Evolutionary conservation across 1,140 invertebrate species (phyloP), one percentile per base, ranked within the genome.

Genomic region (Melitaea cinxia): DNA sequence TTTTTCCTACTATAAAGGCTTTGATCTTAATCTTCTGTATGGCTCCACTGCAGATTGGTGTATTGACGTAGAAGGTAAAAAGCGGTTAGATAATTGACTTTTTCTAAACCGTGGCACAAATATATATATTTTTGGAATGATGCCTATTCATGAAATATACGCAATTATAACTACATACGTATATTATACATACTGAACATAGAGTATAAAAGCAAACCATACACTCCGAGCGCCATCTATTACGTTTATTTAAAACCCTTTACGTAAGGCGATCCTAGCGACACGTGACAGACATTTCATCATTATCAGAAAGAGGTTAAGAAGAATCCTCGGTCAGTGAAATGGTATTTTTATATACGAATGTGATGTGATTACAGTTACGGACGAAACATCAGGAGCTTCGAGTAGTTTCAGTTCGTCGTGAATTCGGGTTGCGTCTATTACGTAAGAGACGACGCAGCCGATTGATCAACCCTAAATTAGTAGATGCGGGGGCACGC

Each of bases 401-500:
- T 28, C 23, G 54, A 56, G 35, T 35, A n/a, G 35, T n/a, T 42
- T 57, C 37, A 9, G 24, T 60, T 66, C 47, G 63, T 30, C 42
- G 65, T 58, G 74, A 77, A 75, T 82, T 77, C 53, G 79, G 79
- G 72, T 75, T 70, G 70, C 71, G 70, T 47, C 42, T 56, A 64
- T 87, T 87, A 87, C 85, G 82, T 82, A 85, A 89, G 72, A 70
- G 68, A 60, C 71, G 66, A 69, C 72, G 73, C 62, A 73, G 72
- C 79, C 85, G 84, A 90, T 88, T 90, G 88, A 90, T 90, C 88
- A 90, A 82, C 83, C 83, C 85, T 89, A 90, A 90, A 88, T 90
- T 89, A 90, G 87, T 80, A 78, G 83, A 80, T 75, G 77, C 77
- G 79, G 85, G 81, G 82, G 70, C 52, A 61, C 56, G 71, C 60